phyloP scores from a whole-genome alignment of 2,797 vertebrate species.

The Microctenopoma steveboyesi region DNA sequence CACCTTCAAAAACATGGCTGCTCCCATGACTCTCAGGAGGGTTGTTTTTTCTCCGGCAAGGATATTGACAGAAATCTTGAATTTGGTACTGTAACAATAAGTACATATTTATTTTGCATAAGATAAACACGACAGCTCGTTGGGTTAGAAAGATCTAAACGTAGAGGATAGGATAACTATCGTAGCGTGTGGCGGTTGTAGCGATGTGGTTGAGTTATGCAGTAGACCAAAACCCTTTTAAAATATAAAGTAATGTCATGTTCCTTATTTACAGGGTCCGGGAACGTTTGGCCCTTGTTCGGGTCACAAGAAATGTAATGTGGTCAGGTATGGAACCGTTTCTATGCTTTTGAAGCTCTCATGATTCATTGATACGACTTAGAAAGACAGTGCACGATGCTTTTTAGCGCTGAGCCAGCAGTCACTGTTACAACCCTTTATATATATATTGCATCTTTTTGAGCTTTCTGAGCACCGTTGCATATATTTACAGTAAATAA shows the following conservation, averaged over 20 bases:
- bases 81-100: slow-evolving; percentile 61
- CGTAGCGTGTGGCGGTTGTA: not conserved
- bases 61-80: slow-evolving; percentile 51
- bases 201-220: not conserved
- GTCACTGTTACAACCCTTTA: too few relatives aligned
- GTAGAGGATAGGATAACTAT: not conserved
- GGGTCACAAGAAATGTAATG: slow-evolving; percentile 29
- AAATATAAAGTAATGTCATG: not conserved
- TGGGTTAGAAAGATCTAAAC: not conserved
- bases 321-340: slow-evolving; percentile 42
- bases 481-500: not conserved
- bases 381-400: not conserved
- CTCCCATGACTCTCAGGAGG: slow-evolving; percentile 58
- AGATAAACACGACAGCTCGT: not conserved
- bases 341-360: not conserved
- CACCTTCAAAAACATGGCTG: slow-evolving; percentile 73
- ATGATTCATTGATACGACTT: not conserved
- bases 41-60: slow-evolving; percentile 61
- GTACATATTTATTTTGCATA: not conserved
- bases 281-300: slow-evolving; percentile 27
- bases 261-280: slow-evolving; percentile 51
- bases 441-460: not conserved
- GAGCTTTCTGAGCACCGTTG: not conserved
- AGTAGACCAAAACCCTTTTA: slow-evolving; percentile 5
- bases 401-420: not conserved